Percentiles rank a stretch among this genome's conserved stretches.
Conservation (phyloP, 2,113 vertebrate genomes). For the Corythornis vintsioides region DNA sequence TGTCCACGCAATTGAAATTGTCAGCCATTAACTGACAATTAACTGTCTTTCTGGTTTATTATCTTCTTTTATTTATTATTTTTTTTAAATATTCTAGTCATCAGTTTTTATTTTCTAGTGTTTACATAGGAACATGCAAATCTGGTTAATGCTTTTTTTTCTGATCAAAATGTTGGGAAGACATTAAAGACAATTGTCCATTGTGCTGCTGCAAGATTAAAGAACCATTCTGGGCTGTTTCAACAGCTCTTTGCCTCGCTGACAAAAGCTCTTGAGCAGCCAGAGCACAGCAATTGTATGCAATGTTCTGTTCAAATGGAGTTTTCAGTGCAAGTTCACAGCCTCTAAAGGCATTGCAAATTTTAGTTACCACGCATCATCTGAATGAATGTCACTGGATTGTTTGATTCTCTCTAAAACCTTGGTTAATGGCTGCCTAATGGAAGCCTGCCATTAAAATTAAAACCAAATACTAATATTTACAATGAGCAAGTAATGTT, state of each 20-base stretch:
- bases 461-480: background rate
- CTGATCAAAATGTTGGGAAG: background rate
- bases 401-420: background rate
- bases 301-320: background rate
- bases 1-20: constrained; percentile 4
- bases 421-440: background rate
- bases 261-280: background rate
- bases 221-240: background rate
- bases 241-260: background rate
- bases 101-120: background rate
- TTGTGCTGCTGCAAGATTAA: constrained; percentile 15
- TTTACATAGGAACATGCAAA: background rate
- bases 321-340: background rate
- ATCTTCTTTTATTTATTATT: background rate
- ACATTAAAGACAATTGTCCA: constrained; percentile 18
- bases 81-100: background rate
- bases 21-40: background rate
- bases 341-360: background rate
- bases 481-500: background rate
- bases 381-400: background rate
- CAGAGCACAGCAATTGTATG: constrained; percentile 9
- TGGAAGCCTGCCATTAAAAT: background rate
- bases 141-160: constrained; percentile 11
- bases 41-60: background rate
- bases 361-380: background rate